A percentile compares a stretch with the other conserved stretches of the same genome.
phyloP scores from a whole-genome alignment of 2,797 vertebrate genomes.

The Psittacula echo region DNA sequence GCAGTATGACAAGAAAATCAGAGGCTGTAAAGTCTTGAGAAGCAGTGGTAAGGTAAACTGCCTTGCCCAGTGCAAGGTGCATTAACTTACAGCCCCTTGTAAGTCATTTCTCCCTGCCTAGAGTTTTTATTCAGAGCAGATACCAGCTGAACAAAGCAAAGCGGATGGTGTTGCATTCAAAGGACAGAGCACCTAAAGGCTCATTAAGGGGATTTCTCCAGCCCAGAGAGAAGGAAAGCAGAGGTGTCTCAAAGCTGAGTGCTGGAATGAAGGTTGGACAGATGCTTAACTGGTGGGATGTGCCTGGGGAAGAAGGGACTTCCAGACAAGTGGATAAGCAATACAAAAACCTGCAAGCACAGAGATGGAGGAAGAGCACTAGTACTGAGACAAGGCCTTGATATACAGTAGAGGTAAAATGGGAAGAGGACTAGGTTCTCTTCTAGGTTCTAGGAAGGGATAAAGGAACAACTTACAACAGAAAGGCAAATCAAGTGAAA shows the following conservation, averaged over 20 bases:
- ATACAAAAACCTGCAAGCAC: background rate
- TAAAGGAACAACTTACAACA: background rate
- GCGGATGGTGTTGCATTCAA: background rate
- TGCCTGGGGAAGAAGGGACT: background rate
- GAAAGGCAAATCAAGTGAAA: background rate
- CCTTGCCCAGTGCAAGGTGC: background rate
- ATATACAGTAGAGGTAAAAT: background rate
- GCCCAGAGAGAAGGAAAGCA: background rate
- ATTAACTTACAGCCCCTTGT: background rate
- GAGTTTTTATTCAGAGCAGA: background rate
- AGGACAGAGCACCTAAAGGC: background rate
- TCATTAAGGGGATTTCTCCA: background rate
- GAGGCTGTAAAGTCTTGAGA: conserved; percentile 19
- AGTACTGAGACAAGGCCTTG: background rate
- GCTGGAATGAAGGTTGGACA: background rate
- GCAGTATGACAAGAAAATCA: conserved; percentile 33
- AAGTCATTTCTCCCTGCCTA: background rate
- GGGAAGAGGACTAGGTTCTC: background rate
- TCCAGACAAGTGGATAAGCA: background rate
- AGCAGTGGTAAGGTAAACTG: conserved; percentile 28
- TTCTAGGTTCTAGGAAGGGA: background rate
- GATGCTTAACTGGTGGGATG: background rate
- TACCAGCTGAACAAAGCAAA: background rate
- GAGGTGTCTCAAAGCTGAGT: background rate
- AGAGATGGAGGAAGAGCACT: background rate